These are phyloP conservation scores for Psittacula cyanocephala DNA, from an alignment of 2,113 vertebrate species.

Conservation along the genomic window DNA sequence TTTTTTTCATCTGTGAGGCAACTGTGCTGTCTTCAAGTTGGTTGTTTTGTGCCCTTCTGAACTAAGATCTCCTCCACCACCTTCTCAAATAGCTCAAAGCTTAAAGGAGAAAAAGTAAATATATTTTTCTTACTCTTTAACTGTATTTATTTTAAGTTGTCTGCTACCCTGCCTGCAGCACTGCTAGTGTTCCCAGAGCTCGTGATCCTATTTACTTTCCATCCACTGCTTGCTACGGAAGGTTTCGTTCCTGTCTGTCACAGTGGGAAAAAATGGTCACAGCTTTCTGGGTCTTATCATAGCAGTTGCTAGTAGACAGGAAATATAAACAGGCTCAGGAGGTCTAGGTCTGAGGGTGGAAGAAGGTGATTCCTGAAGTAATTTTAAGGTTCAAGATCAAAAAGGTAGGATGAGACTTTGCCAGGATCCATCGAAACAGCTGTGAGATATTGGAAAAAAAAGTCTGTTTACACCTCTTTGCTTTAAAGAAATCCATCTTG, in stretches of 20 bases:
- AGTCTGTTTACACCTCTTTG: neutral
- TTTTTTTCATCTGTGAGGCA: neutral
- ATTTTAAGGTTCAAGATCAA: neutral
- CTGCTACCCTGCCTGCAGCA: slow-evolving; percentile 37
- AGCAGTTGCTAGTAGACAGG: neutral
- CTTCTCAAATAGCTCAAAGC: neutral
- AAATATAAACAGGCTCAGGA: slow-evolving; percentile 1
- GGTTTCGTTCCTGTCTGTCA: slow-evolving; percentile 51
- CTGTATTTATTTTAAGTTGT: slow-evolving; percentile 46
- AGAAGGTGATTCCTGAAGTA: neutral
- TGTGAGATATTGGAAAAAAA: neutral
- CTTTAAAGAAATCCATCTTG: neutral
- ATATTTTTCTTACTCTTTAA: slow-evolving; percentile 41
- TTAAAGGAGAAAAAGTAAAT: slow-evolving; percentile 41
- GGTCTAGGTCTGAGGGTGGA: neutral
- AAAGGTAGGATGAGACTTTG: neutral
- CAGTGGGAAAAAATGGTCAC: slow-evolving; percentile 24
- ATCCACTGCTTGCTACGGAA: slow-evolving; percentile 23
- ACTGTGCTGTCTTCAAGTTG: neutral
- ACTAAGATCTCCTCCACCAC: neutral
- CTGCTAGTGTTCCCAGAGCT: slow-evolving; percentile 34
- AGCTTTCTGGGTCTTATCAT: neutral
- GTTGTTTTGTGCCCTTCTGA: neutral
- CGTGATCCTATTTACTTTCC: slow-evolving; percentile 60
- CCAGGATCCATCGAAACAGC: neutral